Conservation (phyloP, 1,140 invertebrate species). For the Drosophila athabasca region DNA sequence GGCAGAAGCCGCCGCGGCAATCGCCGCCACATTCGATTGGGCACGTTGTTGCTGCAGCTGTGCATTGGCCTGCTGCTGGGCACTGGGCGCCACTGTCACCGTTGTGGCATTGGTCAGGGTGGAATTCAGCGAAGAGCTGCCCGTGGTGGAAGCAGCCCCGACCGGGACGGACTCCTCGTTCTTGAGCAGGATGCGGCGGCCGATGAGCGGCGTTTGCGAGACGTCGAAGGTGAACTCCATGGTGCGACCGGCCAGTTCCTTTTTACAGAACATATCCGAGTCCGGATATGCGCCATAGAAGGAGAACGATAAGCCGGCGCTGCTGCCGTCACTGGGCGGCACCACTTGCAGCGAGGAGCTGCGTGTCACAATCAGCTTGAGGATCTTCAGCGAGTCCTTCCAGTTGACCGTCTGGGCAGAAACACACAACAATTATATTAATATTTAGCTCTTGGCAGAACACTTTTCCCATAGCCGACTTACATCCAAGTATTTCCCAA, state of each 20-base stretch:
- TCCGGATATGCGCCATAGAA: conserved; percentile 83
- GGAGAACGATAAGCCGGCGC: conserved; percentile 79
- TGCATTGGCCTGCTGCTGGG: conserved; percentile 53
- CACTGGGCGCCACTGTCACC: conserved; percentile 58
- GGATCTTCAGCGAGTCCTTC: conserved; percentile 97
- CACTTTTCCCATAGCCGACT: conserved; percentile 44
- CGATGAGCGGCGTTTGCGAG: conserved; percentile 96
- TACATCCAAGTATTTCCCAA: conserved; percentile 97
- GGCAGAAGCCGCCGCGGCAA: conserved; percentile 64
- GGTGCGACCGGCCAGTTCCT: conserved; percentile 91
- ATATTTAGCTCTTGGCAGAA: too few species aligned
- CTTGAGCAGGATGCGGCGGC: conserved; percentile 89
- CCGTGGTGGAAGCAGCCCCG: conserved; percentile 42
- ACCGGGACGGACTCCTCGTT: conserved; percentile 70
- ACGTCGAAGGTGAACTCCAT: conserved; percentile 99
- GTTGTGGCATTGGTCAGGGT: conserved; percentile 70
- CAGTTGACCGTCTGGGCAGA: conserved; percentile 91
- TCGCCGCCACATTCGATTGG: conserved; percentile 65
- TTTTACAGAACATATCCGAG: conserved; percentile 84
- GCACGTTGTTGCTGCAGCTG: conserved; percentile 73
- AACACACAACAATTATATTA: background rate
- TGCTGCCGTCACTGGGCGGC: conserved; percentile 85
- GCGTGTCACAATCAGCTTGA: conserved; percentile 97
- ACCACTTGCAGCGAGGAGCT: conserved; percentile 92
- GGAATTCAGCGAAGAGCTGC: conserved; percentile 64